A percentile compares a stretch with the other conserved stretches of the same genome.
Evolutionary conservation across 1,140 invertebrate species (phyloP).

Genomic region (Octopus sinensis): DNA sequence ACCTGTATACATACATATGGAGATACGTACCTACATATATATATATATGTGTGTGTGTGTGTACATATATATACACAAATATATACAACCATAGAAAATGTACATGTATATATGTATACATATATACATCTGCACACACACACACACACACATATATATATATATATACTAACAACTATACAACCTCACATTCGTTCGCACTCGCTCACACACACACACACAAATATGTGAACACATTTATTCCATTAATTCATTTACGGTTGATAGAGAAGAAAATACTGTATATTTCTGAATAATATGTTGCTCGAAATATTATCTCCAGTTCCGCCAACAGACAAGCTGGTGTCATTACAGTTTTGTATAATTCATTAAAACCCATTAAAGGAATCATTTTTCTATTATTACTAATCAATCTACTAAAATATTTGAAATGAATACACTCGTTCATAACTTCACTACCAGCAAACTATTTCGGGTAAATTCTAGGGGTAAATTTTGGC

Average conservation of each 20-base stretch:
- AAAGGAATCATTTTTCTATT: no score
- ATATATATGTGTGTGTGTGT: not conserved
- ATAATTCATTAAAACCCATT: no score
- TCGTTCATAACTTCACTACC: no score
- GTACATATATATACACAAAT: not conserved
- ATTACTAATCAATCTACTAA: no score
- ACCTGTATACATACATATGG: not conserved
- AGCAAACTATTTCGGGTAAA: no score
- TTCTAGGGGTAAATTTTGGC: no score
- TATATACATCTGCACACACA: not conserved
- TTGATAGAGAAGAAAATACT: no score
- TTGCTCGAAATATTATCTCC: no score
- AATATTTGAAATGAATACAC: no score
- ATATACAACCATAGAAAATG: not conserved
- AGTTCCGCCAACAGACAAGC: no score
- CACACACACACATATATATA: not conserved
- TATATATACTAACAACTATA: constrained; percentile 17
- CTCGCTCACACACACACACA: constrained; percentile 1
- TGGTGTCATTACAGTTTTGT: no score
- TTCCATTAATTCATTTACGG: not conserved
- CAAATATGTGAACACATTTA: not conserved
- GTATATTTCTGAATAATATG: no score
- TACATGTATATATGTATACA: not conserved
- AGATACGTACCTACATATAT: not conserved
- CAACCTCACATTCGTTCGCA: constrained; percentile 5